phyloP scores from a whole-genome alignment of 1,140 invertebrate genomes.

The Lucilia cuprina region DNA sequence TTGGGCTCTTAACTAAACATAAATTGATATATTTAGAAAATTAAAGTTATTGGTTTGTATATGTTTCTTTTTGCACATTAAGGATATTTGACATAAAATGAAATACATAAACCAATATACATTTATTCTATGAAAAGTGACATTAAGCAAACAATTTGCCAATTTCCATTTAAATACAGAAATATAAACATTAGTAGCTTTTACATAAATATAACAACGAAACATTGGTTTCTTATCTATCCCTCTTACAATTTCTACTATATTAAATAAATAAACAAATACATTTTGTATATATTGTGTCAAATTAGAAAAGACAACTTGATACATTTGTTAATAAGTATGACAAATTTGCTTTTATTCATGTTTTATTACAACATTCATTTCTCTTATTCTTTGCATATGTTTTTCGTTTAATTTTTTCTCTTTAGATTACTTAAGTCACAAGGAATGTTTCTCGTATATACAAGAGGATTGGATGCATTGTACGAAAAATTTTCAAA shows the following conservation, averaged over 20 bases:
- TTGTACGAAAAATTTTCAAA: slow-evolving; percentile 54
- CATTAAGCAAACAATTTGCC: not conserved
- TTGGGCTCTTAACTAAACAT: not conserved
- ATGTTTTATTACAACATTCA: not conserved
- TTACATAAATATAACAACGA: too few relatives aligned
- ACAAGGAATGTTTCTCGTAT: slow-evolving; percentile 58
- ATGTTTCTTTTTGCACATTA: too few relatives aligned
- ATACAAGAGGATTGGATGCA: slow-evolving; percentile 57
- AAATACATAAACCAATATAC: not conserved
- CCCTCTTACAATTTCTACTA: too few relatives aligned
- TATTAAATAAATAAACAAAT: too few relatives aligned
- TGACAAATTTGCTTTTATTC: not conserved
- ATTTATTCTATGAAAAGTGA: not conserved
- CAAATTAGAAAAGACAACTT: not conserved
- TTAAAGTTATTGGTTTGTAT: too few relatives aligned
- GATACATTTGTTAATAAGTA: not conserved
- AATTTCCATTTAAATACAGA: not conserved
- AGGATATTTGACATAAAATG: not conserved
- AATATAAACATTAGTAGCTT: too few relatives aligned
- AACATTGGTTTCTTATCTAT: too few relatives aligned
- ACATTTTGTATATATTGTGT: too few relatives aligned
- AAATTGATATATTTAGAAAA: too few relatives aligned
- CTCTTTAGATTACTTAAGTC: slow-evolving; percentile 53
- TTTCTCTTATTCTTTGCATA: not conserved
- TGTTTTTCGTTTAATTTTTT: not conserved